phyloP scores from a whole-genome alignment of 2,888 invertebrate genomes.

The Nemurella pictetii region DNA sequence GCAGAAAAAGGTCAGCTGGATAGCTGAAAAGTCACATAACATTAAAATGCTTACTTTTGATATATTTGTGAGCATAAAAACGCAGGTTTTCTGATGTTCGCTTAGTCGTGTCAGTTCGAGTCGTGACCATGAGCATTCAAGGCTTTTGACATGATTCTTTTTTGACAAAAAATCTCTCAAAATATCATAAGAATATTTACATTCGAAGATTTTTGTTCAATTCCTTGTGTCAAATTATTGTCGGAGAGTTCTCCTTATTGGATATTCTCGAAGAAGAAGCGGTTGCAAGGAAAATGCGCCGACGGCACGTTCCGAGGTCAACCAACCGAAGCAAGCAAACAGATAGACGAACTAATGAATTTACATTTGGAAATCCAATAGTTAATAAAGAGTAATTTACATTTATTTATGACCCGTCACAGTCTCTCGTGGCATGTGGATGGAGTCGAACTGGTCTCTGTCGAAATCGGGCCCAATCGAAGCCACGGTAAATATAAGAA shows the following conservation, averaged over 20 bases:
- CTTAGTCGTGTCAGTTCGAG: too few species aligned
- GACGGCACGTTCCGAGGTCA: background rate
- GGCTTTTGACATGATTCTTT: too few species aligned
- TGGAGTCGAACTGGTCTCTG: background rate
- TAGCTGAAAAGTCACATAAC: too few species aligned
- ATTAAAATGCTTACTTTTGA: too few species aligned
- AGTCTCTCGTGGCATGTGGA: background rate
- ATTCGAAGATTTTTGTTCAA: background rate
- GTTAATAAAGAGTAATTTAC: constrained; percentile 16
- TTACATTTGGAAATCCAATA: constrained; percentile 12
- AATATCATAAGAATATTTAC: background rate
- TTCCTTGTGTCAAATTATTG: background rate
- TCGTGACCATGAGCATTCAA: too few species aligned
- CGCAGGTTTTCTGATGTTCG: too few species aligned
- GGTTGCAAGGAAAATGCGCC: too few species aligned
- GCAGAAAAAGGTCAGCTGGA: too few species aligned
- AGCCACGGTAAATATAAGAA: constrained; percentile 6
- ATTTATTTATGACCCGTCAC: constrained; percentile 27
- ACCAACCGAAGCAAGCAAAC: background rate
- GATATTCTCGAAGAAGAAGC: background rate
- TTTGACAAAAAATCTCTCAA: too few species aligned
- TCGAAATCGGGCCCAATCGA: background rate
- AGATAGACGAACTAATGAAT: constrained; percentile 4
- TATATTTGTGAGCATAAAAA: too few species aligned
- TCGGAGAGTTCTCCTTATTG: background rate